Evolutionary conservation across 2,113 vertebrate genomes (phyloP), one percentile per base, ranked within the genome.

Genomic region (Pristiophorus japonicus): DNA sequence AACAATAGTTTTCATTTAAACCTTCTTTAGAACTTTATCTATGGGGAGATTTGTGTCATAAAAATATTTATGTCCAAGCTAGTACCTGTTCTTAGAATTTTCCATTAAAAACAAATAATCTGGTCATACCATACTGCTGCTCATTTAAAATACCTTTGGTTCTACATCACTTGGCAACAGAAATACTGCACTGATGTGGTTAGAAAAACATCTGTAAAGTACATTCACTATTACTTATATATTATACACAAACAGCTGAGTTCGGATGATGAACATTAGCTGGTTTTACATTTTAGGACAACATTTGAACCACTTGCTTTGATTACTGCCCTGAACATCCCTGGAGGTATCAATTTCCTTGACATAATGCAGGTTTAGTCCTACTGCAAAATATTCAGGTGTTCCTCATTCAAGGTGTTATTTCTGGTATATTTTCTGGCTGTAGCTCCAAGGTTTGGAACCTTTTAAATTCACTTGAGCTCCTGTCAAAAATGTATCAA

Each of bases 401-500:
- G 34, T 45, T 70, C 51, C 93, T 38, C 59, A 63, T 63, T 92
- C 55, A 92, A 30, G 27, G 66, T 70, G 16, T 24, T 20, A 70
- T 70, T 94, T 24, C 24, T 94, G 45, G 42, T 47, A 10, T 45
- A 94, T 22, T 20, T 65, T 67, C 65, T 70, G 45, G 24, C 66
- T 18, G 51, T 47, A 73, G 66, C 93, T 70, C 22, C 42, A 94
- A 45, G 63, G 11, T 94, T 70, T 45, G 22, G 27, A 70, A 45
- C 20, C 42, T 90, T 34, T 30, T 24, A 94, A 70, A 94, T 51
- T 70, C 22, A 73, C 66, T 94, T 94, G 4, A 94, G 38, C 22
- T 51, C 27, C 27, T 70, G 42, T 45, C 93, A 94, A 94, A 94
- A 94, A 67, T 47, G 66, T 34, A 92, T 65, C 59, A 92, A 94